Percentiles rank a stretch among this genome's conserved stretches.
phyloP scores from a whole-genome alignment of 1,140 invertebrate species.

The Ctenoplectra terminalis region DNA sequence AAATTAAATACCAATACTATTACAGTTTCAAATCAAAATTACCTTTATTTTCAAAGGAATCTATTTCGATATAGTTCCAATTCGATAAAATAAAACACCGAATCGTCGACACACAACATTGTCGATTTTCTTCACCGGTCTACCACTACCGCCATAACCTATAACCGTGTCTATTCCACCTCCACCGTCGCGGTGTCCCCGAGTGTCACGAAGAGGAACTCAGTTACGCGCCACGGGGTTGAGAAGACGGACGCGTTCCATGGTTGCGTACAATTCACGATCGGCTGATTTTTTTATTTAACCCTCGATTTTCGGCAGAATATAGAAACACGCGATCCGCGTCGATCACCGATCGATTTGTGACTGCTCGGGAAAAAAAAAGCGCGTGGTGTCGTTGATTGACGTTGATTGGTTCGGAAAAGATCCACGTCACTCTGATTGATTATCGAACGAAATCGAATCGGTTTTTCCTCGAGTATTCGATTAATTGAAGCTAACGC shows the following conservation, averaged over 20 bases:
- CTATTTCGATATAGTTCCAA: too few species aligned
- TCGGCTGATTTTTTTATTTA: not conserved
- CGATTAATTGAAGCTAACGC: not conserved
- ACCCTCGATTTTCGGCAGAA: not conserved
- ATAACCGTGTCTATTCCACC: constrained; percentile 47
- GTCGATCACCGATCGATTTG: not conserved
- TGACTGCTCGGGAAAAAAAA: not conserved
- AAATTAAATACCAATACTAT: not conserved
- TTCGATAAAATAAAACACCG: not conserved
- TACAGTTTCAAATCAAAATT: not conserved
- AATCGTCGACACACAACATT: not conserved
- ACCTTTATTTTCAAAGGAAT: not conserved
- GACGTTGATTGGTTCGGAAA: constrained; percentile 15
- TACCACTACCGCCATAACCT: constrained; percentile 34
- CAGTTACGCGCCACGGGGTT: constrained; percentile 71
- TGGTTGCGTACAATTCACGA: constrained; percentile 36
- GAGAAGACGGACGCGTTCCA: constrained; percentile 62
- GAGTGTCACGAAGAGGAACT: constrained; percentile 61
- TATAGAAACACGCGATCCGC: too few species aligned
- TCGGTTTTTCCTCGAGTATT: not conserved
- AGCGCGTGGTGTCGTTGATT: not conserved
- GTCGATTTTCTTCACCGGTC: constrained; percentile 11
- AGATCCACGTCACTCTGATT: not conserved
- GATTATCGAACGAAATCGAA: not conserved
- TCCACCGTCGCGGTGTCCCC: constrained; percentile 43